Percentiles rank a stretch among this genome's conserved stretches.
phyloP scores from a whole-genome alignment of 2,888 invertebrate genomes.

The Trachelus iudaicus region DNA sequence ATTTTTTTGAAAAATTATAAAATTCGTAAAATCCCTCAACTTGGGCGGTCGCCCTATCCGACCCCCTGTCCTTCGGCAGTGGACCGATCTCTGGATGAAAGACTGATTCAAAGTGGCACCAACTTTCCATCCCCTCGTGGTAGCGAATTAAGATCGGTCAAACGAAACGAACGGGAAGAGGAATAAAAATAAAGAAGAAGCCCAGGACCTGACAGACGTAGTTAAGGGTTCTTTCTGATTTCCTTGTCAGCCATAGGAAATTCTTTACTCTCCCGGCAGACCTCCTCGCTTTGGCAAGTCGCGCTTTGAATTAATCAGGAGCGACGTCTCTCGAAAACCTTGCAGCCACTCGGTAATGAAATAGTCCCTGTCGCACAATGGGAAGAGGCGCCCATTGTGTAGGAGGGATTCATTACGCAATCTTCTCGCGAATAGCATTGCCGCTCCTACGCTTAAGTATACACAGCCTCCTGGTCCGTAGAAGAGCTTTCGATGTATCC shows the following conservation, averaged over 20 bases:
- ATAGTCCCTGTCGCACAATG: conserved; percentile 39
- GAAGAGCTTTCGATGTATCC: background rate
- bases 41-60: too few species aligned
- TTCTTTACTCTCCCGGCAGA: conserved; percentile 24
- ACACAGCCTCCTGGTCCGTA: background rate
- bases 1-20: too few species aligned
- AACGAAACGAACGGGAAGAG: background rate
- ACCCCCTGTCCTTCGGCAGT: too few species aligned
- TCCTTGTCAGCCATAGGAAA: conserved; percentile 15
- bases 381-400: conserved; percentile 30
- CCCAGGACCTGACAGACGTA: background rate
- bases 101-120: too few species aligned
- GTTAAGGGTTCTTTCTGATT: background rate
- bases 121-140: background rate
- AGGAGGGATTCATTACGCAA: conserved; percentile 42
- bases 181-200: background rate
- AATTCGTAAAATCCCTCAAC: too few species aligned
- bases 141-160: background rate
- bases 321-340: conserved; percentile 37
- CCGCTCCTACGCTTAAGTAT: conserved; percentile 2
- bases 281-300: conserved; percentile 7
- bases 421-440: conserved; percentile 30
- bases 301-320: conserved; percentile 42
- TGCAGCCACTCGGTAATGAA: conserved; percentile 36
- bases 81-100: too few species aligned